Evolutionary conservation across 2,888 invertebrate genomes (phyloP), one percentile per base, ranked within the genome.

Genomic region (Drosophila buzzatii): DNA sequence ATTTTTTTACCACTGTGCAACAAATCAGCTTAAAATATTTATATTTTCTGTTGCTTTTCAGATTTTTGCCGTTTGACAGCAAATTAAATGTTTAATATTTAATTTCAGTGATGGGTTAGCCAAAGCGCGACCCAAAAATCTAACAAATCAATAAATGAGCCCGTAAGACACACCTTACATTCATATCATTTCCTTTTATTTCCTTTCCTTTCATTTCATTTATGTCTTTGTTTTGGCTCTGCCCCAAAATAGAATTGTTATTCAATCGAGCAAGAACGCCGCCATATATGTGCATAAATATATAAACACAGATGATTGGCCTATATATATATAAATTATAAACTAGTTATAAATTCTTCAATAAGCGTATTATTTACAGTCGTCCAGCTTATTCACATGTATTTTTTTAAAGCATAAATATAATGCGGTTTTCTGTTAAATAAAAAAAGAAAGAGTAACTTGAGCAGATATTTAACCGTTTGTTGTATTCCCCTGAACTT

Each of bases 91-190:
- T 70, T 74, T 66, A 73, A 84, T 87, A 81, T 78, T 81, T 84
- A 73, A 87, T 89, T 81, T 84, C 51, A 63, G 65, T 84, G 85
- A 85, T 89, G 74, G 89, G 49, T 63, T 12, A 75, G 67, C 52
- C 49, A 70, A 52, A 53, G 47, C 56, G 47, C 44, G 39, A 64
- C 60, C 57, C 44, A 49, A 52, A 47, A 59, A 35, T 20, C 41
- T 37, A 45, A 18, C 44, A 65, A 76, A 76, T 79, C 76, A 80
- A 77, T 77, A 76, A 66, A 62, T 57, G 49, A 57, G 14, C 37
- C 44, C 59, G 20, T 33, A 18, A 74, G 80, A 62, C 76, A 79
- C 76, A 79, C 76, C 76, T 78, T 79, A 64, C 53, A 47, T 53
- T 23, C 53, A 47, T 53, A 37, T 23, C 41, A 31, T 61, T 79